Conservation (phyloP, 2,888 invertebrate species). For the Sericinus montela region DNA sequence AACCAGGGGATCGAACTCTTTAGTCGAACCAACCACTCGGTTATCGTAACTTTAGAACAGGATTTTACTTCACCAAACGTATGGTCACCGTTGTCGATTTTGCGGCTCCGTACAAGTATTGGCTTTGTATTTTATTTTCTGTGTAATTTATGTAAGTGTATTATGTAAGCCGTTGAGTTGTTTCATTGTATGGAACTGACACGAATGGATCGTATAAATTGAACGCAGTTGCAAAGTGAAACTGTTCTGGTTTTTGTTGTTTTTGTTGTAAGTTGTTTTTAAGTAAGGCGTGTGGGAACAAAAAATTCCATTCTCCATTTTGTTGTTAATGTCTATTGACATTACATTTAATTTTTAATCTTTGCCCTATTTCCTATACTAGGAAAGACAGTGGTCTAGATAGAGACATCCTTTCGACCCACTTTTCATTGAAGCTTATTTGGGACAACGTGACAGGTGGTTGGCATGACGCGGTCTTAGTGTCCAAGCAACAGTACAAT, state of each 20-base stretch:
- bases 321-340: too few relatives aligned
- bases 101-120: neutral
- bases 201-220: slow-evolving; percentile 2
- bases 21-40: too few relatives aligned
- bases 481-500: too few relatives aligned
- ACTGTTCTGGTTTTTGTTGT: neutral
- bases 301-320: neutral
- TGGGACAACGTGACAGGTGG: too few relatives aligned
- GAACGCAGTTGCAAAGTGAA: neutral
- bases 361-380: too few relatives aligned
- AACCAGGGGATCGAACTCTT: too few relatives aligned
- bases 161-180: slow-evolving; percentile 6
- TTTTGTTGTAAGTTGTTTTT: neutral
- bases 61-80: neutral
- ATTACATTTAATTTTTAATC: too few relatives aligned
- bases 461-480: too few relatives aligned
- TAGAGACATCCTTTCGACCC: too few relatives aligned
- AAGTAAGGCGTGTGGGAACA: neutral
- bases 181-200: neutral
- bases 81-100: slow-evolving; percentile 1
- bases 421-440: too few relatives aligned
- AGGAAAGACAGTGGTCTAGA: too few relatives aligned
- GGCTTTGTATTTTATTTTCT: neutral
- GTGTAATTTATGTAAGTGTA: slow-evolving; percentile 12
- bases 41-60: too few relatives aligned